A percentile compares a stretch with the other conserved stretches of the same genome.
Conservation (phyloP, 2,797 vertebrate genomes). For the Sebastes steindachneri region DNA sequence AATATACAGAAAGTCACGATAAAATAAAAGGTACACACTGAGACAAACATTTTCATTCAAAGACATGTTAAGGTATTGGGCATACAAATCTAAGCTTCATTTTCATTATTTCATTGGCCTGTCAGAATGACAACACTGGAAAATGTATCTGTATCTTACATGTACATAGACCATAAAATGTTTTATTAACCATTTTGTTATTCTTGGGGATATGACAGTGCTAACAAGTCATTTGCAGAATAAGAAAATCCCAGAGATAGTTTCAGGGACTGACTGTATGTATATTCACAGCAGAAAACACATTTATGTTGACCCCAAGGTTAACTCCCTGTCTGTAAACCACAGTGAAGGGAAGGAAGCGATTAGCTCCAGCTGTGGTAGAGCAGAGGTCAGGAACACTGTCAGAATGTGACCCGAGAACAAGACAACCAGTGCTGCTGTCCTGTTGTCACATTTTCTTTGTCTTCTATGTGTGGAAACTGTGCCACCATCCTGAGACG, state of each 20-base stretch:
- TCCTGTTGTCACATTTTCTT: not conserved
- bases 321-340: slow-evolving; percentile 41
- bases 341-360: slow-evolving; percentile 59
- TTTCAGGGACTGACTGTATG: not conserved
- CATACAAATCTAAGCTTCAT: not conserved
- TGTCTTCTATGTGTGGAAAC: not conserved
- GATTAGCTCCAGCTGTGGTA: slow-evolving; percentile 37
- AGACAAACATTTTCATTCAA: not conserved
- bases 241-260: not conserved
- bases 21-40: not conserved
- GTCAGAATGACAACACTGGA: not conserved
- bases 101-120: not conserved
- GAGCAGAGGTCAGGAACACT: slow-evolving; percentile 26
- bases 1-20: not conserved
- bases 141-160: not conserved
- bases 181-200: not conserved
- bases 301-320: slow-evolving; percentile 29
- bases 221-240: not conserved
- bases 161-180: not conserved
- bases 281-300: slow-evolving; percentile 10
- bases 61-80: not conserved
- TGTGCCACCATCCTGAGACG: no score
- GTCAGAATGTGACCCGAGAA: not conserved
- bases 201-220: not conserved
- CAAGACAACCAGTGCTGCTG: not conserved